phyloP scores from a whole-genome alignment of 2,888 invertebrate species.

The Sarcophaga carnaria region DNA sequence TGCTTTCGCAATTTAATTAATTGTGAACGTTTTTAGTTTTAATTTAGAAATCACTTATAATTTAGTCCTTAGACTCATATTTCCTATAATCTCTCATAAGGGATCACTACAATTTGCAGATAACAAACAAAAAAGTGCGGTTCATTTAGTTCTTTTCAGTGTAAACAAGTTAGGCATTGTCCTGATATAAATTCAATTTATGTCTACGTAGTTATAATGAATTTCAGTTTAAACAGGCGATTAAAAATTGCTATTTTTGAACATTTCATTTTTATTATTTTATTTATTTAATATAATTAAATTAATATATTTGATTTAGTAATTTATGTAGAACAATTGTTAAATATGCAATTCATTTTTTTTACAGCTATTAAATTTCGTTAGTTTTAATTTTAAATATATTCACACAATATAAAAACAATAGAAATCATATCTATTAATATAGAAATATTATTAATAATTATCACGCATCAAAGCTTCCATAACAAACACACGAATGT shows the following conservation, averaged over 20 bases:
- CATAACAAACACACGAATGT: slow-evolving; percentile 63
- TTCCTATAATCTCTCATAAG: too few species aligned
- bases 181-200: too few species aligned
- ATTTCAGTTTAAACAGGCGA: too few species aligned
- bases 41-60: too few species aligned
- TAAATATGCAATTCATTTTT: slow-evolving; percentile 41
- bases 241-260: not conserved
- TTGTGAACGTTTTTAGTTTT: too few species aligned
- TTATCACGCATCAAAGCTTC: slow-evolving; percentile 67
- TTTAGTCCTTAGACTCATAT: too few species aligned
- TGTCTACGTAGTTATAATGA: too few species aligned
- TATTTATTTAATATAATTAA: slow-evolving; percentile 41
- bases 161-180: too few species aligned
- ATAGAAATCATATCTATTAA: slow-evolving; percentile 15
- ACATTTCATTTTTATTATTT: not conserved
- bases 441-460: slow-evolving; percentile 29
- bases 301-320: slow-evolving; percentile 52
- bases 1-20: too few species aligned
- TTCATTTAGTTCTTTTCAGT: too few species aligned
- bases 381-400: slow-evolving; percentile 48
- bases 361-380: slow-evolving; percentile 58
- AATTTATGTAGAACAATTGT: slow-evolving; percentile 36
- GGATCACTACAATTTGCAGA: too few species aligned
- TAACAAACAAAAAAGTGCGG: too few species aligned
- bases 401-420: slow-evolving; percentile 41